Base-by-base conservation (phyloP, 2,113 vertebrate species). In the Beaufortia kweichowensis region DNA sequence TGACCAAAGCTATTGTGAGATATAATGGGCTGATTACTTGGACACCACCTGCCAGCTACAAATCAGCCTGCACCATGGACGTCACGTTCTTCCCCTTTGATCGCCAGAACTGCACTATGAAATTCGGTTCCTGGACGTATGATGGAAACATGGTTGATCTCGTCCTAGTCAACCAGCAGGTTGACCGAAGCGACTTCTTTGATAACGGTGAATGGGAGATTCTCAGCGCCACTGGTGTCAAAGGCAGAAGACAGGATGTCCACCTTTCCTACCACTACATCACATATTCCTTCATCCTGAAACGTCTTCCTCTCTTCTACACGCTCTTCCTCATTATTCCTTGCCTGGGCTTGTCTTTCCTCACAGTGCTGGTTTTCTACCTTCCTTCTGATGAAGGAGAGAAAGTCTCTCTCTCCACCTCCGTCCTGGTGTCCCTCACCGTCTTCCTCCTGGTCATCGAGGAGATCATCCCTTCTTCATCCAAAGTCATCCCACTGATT, bases 131-230 rank as follows among this genome's bases (percentile, higher is more conserved):
- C 0, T 99, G 97, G 97, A 98, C 96, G 0, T 98, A 98, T 0
- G 95, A 98, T 1, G 96, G 96, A 12, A 90, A 86, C 84, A 95
- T 96, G 96, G 96, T 99, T 65, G 95, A 98, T 81, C 88, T 98
- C 66, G 91, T 96, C 68, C 88, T 98, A 39, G 87, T 94, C 1
- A 92, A 95, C 79, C 89, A 93, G 77, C 94, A 98, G 6, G 97
- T 99, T 11, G 97, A 98, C 83, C 91, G 94, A n/a, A 96, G 94
- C 63, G 96, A 98, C 84, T 98, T 98, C 84, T 98, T 99, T 33
- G 96, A 98, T 79, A 99, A 97, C 0, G 96, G 97, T 23, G 97
- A 99, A 82, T 98, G 97, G 97, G 93, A 99, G 84, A 99, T 99
- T 79, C 87, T 99, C 17, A 93, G 89, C 0, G 96, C 97, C n/a